Base-by-base conservation (phyloP, 2,888 invertebrate species). In the Daptonema setosum region DNA sequence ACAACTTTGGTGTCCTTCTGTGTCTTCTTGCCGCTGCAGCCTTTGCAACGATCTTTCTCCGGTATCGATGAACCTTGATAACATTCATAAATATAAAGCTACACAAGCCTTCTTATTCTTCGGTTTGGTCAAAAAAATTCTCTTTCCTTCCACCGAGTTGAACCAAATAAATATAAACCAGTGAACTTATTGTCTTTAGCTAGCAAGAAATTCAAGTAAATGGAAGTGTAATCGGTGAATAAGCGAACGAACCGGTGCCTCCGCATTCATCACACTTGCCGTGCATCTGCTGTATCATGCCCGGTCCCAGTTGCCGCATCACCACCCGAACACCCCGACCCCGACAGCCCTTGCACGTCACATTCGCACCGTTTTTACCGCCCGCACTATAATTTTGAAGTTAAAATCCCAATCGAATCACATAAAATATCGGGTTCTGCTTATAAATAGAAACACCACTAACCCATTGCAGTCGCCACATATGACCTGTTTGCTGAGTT, bases 21-120 rank as follows among this genome's bases (percentile, higher is more conserved):
- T 43, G 85, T 82, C 72, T 87, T 86, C 67, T 82, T 82, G 24
- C 90, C 90, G 66, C 78, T 79, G 72, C 91, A 91, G 58, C 77
- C 76, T 61, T 78, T 77, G 73, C 91, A 91, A 60, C 81, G 80
- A 72, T 87, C 85, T 68, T 82, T 82, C 58, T 87, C 86, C 69
- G 68, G 70, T 30, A 76, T 73, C 54, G 28, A 17, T 24, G 2
- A 20, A n/a, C 48, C 50, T 50, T 24, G 35, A 35, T 35, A 17
- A 17, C 35, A 35, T 35, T 17, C 11, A 17, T 17, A 35, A 35
- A 35, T 8, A 35, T n/a, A n/a, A n/a, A n/a, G n/a, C n/a, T n/a
- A n/a, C n/a, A n/a, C n/a, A n/a, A n/a, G n/a, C n/a, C n/a, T n/a
- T n/a, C n/a, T n/a, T n/a, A n/a, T n/a, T n/a, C n/a, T n/a, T n/a